Base-by-base conservation (phyloP, 1,140 invertebrate species). In the Druon quercuslanigerum region DNA sequence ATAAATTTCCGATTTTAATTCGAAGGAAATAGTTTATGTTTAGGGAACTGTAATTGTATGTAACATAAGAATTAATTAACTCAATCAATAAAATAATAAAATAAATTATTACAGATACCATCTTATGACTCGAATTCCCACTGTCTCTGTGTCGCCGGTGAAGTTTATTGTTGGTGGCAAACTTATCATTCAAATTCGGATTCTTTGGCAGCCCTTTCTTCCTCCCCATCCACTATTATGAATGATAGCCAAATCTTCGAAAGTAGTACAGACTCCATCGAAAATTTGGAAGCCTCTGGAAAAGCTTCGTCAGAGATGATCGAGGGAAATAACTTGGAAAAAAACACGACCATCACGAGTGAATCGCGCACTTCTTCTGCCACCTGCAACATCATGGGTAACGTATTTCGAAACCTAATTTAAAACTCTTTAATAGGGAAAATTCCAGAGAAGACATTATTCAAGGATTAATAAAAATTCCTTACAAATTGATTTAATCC, bases 141-240 rank as follows among this genome's bases (percentile, higher is more conserved):
- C 83, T 95, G 94, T 85, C 90, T 95, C 16, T 95, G 94, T 84
- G 92, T 95, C 75, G 94, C 94, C 77, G 94, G 94, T 12, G 94
- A 95, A 85, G 94, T 95, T 89, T 95, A 95, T 88, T 95, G 94
- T 87, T 95, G 94, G 94, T 95, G 94, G 94, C 94, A 95, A 84
- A 92, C 93, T 86, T 94, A 93, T 89, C 92, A 91, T 85, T 78
- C 78, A 16, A 87, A 81, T 75, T 81, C 81, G 76, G 82, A 85
- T 50, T 76, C 87, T 11, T 87, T 85, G 52, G 83, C 87, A 73
- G 88, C 88, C 75, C 85, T 76, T 51, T 60, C 86, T 72, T 87
- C 89, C 50, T 88, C 75, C 50, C 77, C 79, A 33, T 80, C 74
- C 74, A 80, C 84, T 79, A 85, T 80, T 56, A 84, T 82, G 76